Evolutionary conservation across 1,140 invertebrate species (phyloP), one percentile per base, ranked within the genome.

Genomic region (Zaprionus tsacasi): DNA sequence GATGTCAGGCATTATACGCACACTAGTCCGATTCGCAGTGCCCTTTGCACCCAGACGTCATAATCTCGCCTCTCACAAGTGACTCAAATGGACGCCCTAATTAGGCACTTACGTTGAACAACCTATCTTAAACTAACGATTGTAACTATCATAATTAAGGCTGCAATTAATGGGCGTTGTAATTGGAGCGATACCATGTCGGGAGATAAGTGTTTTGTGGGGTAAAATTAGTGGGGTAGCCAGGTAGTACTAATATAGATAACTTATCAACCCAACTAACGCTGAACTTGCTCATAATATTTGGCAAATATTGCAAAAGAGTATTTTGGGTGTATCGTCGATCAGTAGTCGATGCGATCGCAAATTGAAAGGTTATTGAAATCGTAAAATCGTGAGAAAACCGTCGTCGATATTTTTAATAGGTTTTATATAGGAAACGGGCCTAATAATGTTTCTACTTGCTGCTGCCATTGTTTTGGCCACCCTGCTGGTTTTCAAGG

Each of bases 401-500:
- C 1, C n/a, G n/a, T n/a, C 3, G 13, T 21, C 4, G 2, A 15
- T 21, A 21, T 15, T 0, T 21, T 6, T n/a, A n/a, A n/a, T 3
- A 15, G 7, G 45, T 3, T 48, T 48, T 48, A 48, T 48, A 48
- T 48, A 48, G 21, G 36, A 36, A 54, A 21, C 13, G 45, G 40
- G 15, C 38, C 11, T n/a, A 43, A 45, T 10, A 12, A 91, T 91
- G 90, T 91, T 90, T 61, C 67, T 90, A n/a, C 57, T 91, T 17
- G 82, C 82, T 1, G 57, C 70, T 3, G 87, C 72, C 64, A 91
- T 91, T 5, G 30, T 91, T 30, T 65, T 91, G 64, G 75, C 70
- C 70, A 82, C 82, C 58, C 75, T 91, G 69, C 55, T 91, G 61
- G 85, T 86, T 54, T 89, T 88, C 63, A 91, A 89, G 67, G 91